Percentiles rank a stretch among this genome's conserved stretches.
phyloP scores from a whole-genome alignment of 2,797 vertebrate genomes.

The Discoglossus pictus region DNA sequence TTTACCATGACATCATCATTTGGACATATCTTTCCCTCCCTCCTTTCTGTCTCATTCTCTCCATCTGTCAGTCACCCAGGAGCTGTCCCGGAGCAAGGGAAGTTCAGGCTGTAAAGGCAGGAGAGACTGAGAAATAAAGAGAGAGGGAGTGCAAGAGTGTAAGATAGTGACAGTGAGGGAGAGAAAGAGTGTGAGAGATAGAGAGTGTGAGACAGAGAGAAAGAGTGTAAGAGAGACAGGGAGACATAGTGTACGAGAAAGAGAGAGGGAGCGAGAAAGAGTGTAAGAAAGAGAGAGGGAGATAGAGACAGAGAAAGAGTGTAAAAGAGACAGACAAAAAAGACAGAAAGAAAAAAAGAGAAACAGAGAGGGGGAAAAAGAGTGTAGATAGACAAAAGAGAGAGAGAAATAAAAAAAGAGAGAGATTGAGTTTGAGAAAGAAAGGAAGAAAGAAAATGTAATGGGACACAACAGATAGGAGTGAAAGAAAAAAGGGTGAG shows the following conservation, averaged over 20 bases:
- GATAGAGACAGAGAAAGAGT: too few species aligned
- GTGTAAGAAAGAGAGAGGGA: background rate
- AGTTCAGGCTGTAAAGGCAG: too few species aligned
- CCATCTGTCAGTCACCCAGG: conserved; percentile 25
- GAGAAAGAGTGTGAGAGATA: background rate
- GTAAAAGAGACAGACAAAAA: too few species aligned
- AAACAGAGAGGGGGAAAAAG: background rate
- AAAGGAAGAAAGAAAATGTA: background rate
- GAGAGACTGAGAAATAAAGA: conserved; percentile 1
- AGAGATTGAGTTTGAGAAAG: background rate
- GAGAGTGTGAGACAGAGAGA: too few species aligned
- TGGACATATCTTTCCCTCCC: conserved; percentile 26
- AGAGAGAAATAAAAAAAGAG: too few species aligned
- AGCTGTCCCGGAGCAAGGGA: conserved; percentile 1
- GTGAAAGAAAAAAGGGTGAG: background rate
- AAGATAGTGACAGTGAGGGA: background rate
- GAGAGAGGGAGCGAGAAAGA: background rate
- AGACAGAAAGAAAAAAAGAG: too few species aligned
- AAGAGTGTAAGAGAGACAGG: too few species aligned
- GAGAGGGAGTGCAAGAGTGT: background rate
- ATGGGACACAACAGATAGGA: too few species aligned
- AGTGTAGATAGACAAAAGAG: background rate
- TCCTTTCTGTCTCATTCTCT: conserved; percentile 1
- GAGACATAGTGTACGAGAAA: background rate
- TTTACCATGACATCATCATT: conserved; percentile 47